phyloP scores from a whole-genome alignment of 2,888 invertebrate genomes.

The Sphinx pinastri region DNA sequence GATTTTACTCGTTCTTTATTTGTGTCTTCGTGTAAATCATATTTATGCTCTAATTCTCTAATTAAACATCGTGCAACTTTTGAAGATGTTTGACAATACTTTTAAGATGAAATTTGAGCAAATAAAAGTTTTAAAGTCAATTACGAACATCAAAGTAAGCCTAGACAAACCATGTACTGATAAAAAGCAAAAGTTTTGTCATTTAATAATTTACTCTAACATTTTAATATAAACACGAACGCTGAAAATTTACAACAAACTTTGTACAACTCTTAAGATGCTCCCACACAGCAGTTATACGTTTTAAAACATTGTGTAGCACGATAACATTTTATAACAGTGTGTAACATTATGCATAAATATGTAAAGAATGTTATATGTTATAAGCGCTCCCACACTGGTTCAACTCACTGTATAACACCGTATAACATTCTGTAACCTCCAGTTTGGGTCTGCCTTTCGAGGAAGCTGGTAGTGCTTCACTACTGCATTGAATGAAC shows the following conservation, averaged over 20 bases:
- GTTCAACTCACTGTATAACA: too few species aligned
- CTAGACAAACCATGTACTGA: conserved; percentile 39
- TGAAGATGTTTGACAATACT: conserved; percentile 21
- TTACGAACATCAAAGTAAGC: conserved; percentile 45
- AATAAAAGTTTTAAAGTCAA: conserved; percentile 44
- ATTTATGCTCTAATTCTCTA: conserved; percentile 1
- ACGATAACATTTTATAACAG: too few species aligned
- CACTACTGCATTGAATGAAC: too few species aligned
- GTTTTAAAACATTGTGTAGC: too few species aligned
- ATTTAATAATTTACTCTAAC: conserved; percentile 15
- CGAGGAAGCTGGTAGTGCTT: too few species aligned
- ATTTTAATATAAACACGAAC: conserved; percentile 16
- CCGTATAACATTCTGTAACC: too few species aligned
- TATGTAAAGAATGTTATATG: too few species aligned
- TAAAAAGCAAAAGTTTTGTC: conserved; percentile 26
- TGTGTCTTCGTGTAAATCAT: not conserved
- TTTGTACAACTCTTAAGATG: conserved; percentile 3
- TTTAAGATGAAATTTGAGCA: conserved; percentile 23
- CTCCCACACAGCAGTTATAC: too few species aligned
- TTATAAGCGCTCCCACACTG: too few species aligned
- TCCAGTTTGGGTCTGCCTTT: too few species aligned
- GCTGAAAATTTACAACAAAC: conserved; percentile 6
- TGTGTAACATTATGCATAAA: too few species aligned
- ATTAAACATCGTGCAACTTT: conserved; percentile 25
- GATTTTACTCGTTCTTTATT: not conserved